Evolutionary conservation across 2,113 vertebrate species (phyloP).

Genomic region (Psettodes erumei): DNA sequence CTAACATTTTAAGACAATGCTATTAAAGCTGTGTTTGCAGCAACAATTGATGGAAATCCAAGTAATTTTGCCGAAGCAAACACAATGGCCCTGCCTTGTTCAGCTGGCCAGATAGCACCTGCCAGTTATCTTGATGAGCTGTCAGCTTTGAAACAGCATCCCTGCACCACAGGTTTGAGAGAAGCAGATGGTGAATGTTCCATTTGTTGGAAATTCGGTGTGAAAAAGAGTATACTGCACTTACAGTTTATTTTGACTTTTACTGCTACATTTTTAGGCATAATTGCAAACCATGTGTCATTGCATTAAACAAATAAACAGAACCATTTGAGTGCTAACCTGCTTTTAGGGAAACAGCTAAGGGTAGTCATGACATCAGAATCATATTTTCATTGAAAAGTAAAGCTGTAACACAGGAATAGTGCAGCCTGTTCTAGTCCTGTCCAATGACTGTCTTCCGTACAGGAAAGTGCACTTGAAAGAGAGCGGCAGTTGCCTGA

Average conservation of each 20-base stretch:
- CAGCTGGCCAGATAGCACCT: not conserved
- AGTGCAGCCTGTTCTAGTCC: slow-evolving; percentile 25
- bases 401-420: not conserved
- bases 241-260: not conserved
- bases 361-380: slow-evolving; percentile 12
- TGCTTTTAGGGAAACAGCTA: slow-evolving; percentile 1
- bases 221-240: not conserved
- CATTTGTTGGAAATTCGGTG: not conserved
- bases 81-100: not conserved
- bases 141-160: not conserved
- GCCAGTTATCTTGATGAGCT: not conserved
- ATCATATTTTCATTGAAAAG: slow-evolving; percentile 40
- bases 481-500: slow-evolving; percentile 58
- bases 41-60: not conserved
- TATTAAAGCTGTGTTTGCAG: not conserved
- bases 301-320: not conserved
- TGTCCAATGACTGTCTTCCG: slow-evolving; percentile 26
- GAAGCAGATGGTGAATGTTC: not conserved
- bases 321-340: not conserved
- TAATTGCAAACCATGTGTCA: not conserved
- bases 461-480: slow-evolving; percentile 53
- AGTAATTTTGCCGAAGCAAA: not conserved
- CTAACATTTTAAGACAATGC: not conserved
- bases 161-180: not conserved
- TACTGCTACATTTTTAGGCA: not conserved